These are phyloP conservation scores for Peromyscus aztecus DNA, from an alignment of 2,797 vertebrate species.

Conservation along the genomic window DNA sequence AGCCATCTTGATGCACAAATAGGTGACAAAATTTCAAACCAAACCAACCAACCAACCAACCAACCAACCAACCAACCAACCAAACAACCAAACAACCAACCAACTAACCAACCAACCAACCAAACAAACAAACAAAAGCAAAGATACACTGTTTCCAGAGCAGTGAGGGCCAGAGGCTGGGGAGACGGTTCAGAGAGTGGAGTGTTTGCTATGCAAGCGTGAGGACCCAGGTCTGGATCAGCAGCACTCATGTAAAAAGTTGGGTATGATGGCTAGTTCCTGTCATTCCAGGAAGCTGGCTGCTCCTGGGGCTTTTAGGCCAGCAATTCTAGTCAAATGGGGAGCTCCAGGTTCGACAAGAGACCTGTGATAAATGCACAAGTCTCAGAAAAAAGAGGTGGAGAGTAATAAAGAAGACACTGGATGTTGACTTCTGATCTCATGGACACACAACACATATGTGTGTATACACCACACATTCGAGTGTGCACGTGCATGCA, in stretches of 20 bases:
- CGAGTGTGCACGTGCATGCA: no score
- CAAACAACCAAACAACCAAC: no score
- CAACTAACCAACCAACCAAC: no score
- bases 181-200: not conserved
- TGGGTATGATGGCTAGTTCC: not conserved
- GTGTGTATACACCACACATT: not conserved
- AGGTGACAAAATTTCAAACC: not conserved
- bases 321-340: not conserved
- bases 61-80: no score
- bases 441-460: not conserved
- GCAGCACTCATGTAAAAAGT: not conserved
- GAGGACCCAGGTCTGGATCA: no score
- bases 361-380: not conserved
- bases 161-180: not conserved
- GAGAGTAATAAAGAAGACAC: not conserved
- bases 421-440: not conserved
- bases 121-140: not conserved
- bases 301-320: not conserved
- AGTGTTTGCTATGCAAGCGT: not conserved
- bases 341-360: not conserved
- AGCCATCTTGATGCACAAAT: not conserved
- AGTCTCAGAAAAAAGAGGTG: not conserved
- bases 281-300: not conserved
- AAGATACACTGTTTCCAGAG: not conserved
- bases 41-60: no score